Percentiles rank a stretch among this genome's conserved stretches.
Conservation (phyloP, 2,797 vertebrate genomes). For the Poecile montanus region DNA sequence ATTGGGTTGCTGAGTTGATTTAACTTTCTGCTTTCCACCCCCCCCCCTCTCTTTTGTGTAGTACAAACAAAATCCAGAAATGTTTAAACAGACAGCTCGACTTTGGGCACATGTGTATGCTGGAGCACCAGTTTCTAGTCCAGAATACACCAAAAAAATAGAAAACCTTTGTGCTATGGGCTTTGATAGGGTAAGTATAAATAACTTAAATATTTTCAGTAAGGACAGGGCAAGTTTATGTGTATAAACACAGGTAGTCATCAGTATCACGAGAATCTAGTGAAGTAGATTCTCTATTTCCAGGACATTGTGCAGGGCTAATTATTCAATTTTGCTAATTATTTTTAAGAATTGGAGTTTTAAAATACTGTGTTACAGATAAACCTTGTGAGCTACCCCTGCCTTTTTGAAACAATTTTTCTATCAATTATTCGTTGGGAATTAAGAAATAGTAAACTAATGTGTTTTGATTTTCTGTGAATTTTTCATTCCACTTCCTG, state of each 20-base stretch:
- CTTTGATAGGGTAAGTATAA: conserved; percentile 95
- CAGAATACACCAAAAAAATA: conserved; percentile 98
- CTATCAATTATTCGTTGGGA: background rate
- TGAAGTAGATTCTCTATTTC: background rate
- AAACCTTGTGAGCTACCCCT: background rate
- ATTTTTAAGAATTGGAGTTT: background rate
- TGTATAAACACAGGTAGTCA: background rate
- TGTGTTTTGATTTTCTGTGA: background rate
- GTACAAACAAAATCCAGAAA: conserved; percentile 99
- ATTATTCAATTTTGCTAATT: background rate
- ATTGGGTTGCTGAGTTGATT: conserved; percentile 18
- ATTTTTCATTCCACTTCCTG: background rate
- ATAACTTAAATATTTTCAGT: background rate
- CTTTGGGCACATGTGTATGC: conserved; percentile 98
- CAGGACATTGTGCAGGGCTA: background rate
- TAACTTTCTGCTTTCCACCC: background rate
- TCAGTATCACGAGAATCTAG: background rate
- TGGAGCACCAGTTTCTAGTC: conserved; percentile 93
- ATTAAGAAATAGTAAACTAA: background rate
- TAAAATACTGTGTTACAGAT: background rate
- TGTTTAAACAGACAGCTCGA: conserved; percentile 98
- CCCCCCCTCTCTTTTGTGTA: conserved; percentile 62
- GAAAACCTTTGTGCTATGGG: conserved; percentile 99
- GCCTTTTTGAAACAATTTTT: background rate
- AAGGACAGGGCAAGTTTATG: background rate